Conservation (phyloP, 2,113 vertebrate species). For the Atlantisia rogersi region DNA sequence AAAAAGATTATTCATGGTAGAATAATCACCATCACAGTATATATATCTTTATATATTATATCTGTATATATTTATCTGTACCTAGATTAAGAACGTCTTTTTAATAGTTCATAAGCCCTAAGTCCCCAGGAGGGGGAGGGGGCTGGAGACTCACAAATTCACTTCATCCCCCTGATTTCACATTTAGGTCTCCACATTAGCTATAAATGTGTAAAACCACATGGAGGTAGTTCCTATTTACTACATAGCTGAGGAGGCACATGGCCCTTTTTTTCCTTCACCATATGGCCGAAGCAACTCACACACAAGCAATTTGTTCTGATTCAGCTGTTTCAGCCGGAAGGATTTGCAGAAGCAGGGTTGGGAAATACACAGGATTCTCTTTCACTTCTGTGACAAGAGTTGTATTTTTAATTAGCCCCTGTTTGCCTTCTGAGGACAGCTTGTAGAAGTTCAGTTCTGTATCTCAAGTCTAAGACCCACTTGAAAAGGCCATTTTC, state of each 20-base stretch:
- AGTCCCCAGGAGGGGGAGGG: neutral
- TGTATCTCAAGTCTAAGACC: neutral
- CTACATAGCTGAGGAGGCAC: slow-evolving; percentile 17
- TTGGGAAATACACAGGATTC: slow-evolving; percentile 50
- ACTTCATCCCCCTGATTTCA: neutral
- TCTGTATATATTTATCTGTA: neutral
- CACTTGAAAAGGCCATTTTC: neutral
- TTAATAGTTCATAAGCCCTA: neutral
- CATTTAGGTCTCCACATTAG: neutral
- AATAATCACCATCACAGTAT: neutral
- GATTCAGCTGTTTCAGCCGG: slow-evolving; percentile 64
- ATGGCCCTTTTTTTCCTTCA: neutral
- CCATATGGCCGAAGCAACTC: slow-evolving; percentile 38
- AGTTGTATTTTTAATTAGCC: slow-evolving; percentile 56
- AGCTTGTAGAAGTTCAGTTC: neutral
- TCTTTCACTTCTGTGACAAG: slow-evolving; percentile 63
- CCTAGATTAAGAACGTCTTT: neutral
- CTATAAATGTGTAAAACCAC: slow-evolving; percentile 29
- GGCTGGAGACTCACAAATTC: neutral
- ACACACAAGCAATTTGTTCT: slow-evolving; percentile 37
- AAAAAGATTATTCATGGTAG: neutral
- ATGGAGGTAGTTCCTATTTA: slow-evolving; percentile 41
- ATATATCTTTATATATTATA: too few species aligned
- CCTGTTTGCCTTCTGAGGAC: neutral
- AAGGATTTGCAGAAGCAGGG: slow-evolving; percentile 60